Percentiles rank a stretch among this genome's conserved stretches.
Evolutionary conservation across 23 tunicate genomes (phyloP).

Genomic region (Halocynthia aurantium): DNA sequence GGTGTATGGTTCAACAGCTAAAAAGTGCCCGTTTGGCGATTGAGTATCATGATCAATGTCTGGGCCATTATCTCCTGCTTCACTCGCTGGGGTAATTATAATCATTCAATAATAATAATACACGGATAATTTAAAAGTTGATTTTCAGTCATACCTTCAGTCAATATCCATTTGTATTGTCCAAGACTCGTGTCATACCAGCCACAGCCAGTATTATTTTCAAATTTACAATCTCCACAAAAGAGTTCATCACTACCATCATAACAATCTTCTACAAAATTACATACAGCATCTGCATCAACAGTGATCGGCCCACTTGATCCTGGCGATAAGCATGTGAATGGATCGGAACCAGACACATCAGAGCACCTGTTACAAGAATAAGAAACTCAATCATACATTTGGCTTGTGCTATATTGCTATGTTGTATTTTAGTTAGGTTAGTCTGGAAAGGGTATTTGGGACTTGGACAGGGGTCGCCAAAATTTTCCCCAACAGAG

Average conservation of each 20-base stretch:
- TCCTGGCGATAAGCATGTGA: constrained; percentile 30
- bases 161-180: constrained; percentile 78
- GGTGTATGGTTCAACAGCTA: constrained; percentile 72
- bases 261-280: constrained; percentile 52
- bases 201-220: constrained; percentile 50
- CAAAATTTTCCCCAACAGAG: no score
- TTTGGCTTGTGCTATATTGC: neutral
- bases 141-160: constrained; percentile 38
- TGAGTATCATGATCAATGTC: constrained; percentile 63
- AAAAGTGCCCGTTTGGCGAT: constrained; percentile 71
- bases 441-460: no score
- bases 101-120: neutral
- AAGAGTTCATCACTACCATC: constrained; percentile 71
- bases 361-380: constrained; percentile 35
- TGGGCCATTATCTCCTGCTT: constrained; percentile 71
- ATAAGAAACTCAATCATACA: neutral
- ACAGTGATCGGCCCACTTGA: constrained; percentile 31
- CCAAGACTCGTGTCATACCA: constrained; percentile 79
- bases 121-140: no score
- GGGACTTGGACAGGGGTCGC: no score
- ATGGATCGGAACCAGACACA: constrained; percentile 29
- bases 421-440: constrained; percentile 11
- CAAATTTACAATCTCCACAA: constrained; percentile 83
- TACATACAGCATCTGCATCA: constrained; percentile 43
- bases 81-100: constrained; percentile 27